A percentile compares a stretch with the other conserved stretches of the same genome.
Evolutionary conservation across 23 tunicate genomes (phyloP).

Genomic region (Styela clava): DNA sequence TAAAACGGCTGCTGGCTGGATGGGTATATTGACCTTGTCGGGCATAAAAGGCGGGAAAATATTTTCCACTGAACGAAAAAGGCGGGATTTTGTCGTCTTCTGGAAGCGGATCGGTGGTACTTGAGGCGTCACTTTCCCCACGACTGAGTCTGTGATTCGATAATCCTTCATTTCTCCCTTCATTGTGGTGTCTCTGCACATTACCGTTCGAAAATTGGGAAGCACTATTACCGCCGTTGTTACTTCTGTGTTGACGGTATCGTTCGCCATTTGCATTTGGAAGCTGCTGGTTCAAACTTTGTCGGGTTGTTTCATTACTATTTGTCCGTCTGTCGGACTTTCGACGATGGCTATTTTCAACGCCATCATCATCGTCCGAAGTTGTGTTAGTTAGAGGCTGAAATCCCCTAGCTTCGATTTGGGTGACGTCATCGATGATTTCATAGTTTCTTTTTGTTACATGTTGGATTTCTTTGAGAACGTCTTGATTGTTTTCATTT

Average conservation of each 20-base stretch:
- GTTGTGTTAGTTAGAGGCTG: not conserved
- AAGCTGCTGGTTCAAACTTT: not conserved
- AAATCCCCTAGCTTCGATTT: constrained; percentile 17
- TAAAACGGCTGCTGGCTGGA: not conserved
- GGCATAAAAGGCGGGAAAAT: not conserved
- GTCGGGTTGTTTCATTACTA: not conserved
- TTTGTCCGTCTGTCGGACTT: not conserved
- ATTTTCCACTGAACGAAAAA: not conserved
- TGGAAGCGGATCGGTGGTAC: not conserved
- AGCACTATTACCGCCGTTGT: not conserved
- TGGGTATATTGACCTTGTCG: not conserved
- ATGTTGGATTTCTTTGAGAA: not conserved
- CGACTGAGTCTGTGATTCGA: not conserved
- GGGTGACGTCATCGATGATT: constrained; percentile 45
- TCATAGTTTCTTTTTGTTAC: constrained; percentile 31
- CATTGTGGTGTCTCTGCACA: not conserved
- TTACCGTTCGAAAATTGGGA: not conserved
- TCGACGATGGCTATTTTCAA: not conserved
- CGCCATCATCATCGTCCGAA: not conserved
- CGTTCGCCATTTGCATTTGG: not conserved
- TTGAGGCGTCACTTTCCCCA: not conserved
- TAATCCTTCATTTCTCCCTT: not conserved
- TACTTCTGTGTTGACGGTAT: no score
- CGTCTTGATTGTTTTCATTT: not conserved
- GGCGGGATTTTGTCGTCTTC: not conserved